Evolutionary conservation across 2,888 invertebrate species (phyloP).

Genomic region (Eilema griseolum): DNA sequence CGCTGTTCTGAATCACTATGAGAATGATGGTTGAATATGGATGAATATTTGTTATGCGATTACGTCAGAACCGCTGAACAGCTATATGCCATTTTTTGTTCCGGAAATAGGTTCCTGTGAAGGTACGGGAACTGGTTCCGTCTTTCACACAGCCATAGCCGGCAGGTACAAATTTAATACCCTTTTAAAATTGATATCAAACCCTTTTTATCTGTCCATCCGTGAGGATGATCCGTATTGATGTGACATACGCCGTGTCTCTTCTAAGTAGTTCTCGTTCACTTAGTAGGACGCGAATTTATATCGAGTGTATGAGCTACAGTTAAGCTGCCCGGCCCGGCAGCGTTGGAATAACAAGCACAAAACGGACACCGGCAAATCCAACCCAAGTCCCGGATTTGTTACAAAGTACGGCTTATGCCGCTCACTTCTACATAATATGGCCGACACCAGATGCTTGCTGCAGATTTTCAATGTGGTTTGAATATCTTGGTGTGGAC

Average conservation of each 20-base stretch:
- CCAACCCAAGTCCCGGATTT: slow-evolving; percentile 80
- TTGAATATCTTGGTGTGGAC: slow-evolving; percentile 61
- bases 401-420: slow-evolving; percentile 79
- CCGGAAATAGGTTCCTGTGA: background rate
- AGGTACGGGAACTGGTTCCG: too few relatives aligned
- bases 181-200: background rate
- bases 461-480: slow-evolving; percentile 71
- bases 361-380: slow-evolving; percentile 79
- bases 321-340: slow-evolving; percentile 64
- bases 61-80: too few relatives aligned
- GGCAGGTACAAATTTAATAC: background rate
- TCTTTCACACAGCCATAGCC: background rate
- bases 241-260: slow-evolving; percentile 27
- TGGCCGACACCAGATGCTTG: slow-evolving; percentile 71
- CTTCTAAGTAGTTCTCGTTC: slow-evolving; percentile 42
- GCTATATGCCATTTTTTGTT: too few relatives aligned
- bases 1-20: too few relatives aligned
- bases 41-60: too few relatives aligned
- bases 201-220: slow-evolving; percentile 1
- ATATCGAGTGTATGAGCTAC: slow-evolving; percentile 53
- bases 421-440: slow-evolving; percentile 74
- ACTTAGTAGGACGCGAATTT: slow-evolving; percentile 43
- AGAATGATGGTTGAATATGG: too few relatives aligned
- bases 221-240: slow-evolving; percentile 20
- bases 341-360: slow-evolving; percentile 77